These are phyloP conservation scores for Sitophilus oryzae DNA, from an alignment of 1,140 invertebrate genomes.

Conservation along the genomic window DNA sequence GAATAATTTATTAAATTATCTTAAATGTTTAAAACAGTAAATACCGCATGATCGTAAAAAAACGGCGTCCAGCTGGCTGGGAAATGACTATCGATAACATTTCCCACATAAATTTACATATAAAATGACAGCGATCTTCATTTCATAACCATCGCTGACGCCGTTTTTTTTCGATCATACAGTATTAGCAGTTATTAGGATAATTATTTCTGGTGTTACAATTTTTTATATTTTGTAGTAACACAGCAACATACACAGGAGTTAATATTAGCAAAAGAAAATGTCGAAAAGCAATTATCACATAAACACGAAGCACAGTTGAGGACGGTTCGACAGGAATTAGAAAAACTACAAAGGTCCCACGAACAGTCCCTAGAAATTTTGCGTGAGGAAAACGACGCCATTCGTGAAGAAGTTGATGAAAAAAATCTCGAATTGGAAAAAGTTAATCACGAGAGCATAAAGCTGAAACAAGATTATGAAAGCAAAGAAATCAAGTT, in stretches of 20 bases:
- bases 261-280: constrained; percentile 28
- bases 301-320: constrained; percentile 37
- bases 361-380: constrained; percentile 40
- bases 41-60: no score
- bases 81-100: no score
- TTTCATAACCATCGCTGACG: no score
- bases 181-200: not conserved
- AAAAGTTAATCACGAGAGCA: constrained; percentile 36
- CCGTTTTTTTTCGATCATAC: no score
- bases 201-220: not conserved
- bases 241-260: constrained; percentile 34
- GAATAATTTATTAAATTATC: no score
- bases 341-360: constrained; percentile 36
- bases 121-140: no score
- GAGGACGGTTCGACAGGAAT: constrained; percentile 32
- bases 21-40: no score
- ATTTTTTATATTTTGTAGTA: constrained; percentile 39
- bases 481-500: constrained; percentile 38
- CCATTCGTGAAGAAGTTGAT: constrained; percentile 41
- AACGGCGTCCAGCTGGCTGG: no score
- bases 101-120: no score
- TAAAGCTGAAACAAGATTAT: constrained; percentile 44
- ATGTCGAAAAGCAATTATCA: constrained; percentile 26
- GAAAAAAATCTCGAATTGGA: constrained; percentile 39
- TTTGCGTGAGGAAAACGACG: constrained; percentile 41